A percentile compares a stretch with the other conserved stretches of the same genome.
Conservation (phyloP, 2,888 invertebrate genomes). For the Trachelus tabidus region DNA sequence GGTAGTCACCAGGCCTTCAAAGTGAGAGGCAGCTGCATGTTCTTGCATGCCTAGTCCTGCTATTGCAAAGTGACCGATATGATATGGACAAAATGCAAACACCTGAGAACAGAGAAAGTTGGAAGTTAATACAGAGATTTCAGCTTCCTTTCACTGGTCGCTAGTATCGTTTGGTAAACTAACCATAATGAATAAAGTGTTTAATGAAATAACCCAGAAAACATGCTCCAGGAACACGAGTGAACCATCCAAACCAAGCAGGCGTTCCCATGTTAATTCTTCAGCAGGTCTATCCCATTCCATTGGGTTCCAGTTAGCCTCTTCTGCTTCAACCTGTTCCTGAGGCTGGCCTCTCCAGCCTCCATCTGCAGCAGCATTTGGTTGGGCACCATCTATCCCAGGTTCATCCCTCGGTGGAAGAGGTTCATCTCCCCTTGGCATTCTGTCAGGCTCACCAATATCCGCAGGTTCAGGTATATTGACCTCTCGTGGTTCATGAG, state of each 20-base stretch:
- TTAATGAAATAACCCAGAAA: slow-evolving; percentile 98
- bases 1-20: slow-evolving; percentile 93
- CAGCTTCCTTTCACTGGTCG: neutral
- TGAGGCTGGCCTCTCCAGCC: slow-evolving; percentile 60
- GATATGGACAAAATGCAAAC: slow-evolving; percentile 97
- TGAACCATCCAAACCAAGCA: slow-evolving; percentile 96
- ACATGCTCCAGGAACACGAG: slow-evolving; percentile 98
- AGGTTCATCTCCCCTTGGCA: slow-evolving; percentile 49
- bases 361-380: slow-evolving; percentile 25
- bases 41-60: slow-evolving; percentile 77
- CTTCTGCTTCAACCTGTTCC: slow-evolving; percentile 74
- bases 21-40: slow-evolving; percentile 81
- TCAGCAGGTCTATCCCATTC: slow-evolving; percentile 98
- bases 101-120: slow-evolving; percentile 65
- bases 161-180: slow-evolving; percentile 8
- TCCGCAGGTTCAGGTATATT: neutral
- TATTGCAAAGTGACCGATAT: slow-evolving; percentile 90
- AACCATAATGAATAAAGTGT: slow-evolving; percentile 91
- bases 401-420: slow-evolving; percentile 55
- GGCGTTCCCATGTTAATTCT: slow-evolving; percentile 97
- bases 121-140: neutral
- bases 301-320: slow-evolving; percentile 97
- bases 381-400: slow-evolving; percentile 45
- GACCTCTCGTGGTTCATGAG: neutral
- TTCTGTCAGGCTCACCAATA: neutral